A percentile compares a stretch with the other conserved stretches of the same genome.
These are phyloP conservation scores for Oryzaephilus surinamensis DNA, from an alignment of 1,140 invertebrate genomes.

Conservation along the genomic window DNA sequence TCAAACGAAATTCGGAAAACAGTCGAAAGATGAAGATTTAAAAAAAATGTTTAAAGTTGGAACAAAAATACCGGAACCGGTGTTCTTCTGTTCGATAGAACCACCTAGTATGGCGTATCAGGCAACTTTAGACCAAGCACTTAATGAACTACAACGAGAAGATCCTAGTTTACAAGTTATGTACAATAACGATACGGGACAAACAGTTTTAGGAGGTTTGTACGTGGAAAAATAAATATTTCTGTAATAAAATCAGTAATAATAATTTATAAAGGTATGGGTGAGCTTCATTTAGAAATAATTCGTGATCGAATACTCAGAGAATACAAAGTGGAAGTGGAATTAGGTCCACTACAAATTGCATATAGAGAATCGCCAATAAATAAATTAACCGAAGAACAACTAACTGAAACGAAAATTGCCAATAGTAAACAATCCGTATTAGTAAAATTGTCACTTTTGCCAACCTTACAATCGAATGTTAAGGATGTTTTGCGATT, in stretches of 20 bases:
- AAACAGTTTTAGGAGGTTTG: constrained; percentile 71
- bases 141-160: constrained; percentile 78
- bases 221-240: not conserved
- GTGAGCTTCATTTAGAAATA: constrained; percentile 93
- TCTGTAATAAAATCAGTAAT: not conserved
- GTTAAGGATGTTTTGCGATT: constrained; percentile 40
- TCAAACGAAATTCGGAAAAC: constrained; percentile 41
- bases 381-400: constrained; percentile 39
- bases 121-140: constrained; percentile 66
- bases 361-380: constrained; percentile 77
- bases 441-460: constrained; percentile 47
- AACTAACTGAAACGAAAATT: constrained; percentile 55
- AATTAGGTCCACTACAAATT: constrained; percentile 90
- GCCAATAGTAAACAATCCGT: constrained; percentile 46
- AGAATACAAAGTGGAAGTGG: constrained; percentile 88
- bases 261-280: constrained; percentile 67
- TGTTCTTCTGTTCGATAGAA: constrained; percentile 96
- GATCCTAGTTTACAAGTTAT: constrained; percentile 86
- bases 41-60: constrained; percentile 48
- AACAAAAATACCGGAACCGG: constrained; percentile 75
- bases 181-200: constrained; percentile 65
- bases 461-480: constrained; percentile 31
- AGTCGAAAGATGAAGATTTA: constrained; percentile 18
- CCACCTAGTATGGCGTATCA: constrained; percentile 71
- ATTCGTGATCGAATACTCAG: constrained; percentile 75